A percentile compares a stretch with the other conserved stretches of the same genome.
These are phyloP conservation scores for Pomatorhinus ruficollis DNA, from an alignment of 2,113 vertebrate species.

Conservation along the genomic window DNA sequence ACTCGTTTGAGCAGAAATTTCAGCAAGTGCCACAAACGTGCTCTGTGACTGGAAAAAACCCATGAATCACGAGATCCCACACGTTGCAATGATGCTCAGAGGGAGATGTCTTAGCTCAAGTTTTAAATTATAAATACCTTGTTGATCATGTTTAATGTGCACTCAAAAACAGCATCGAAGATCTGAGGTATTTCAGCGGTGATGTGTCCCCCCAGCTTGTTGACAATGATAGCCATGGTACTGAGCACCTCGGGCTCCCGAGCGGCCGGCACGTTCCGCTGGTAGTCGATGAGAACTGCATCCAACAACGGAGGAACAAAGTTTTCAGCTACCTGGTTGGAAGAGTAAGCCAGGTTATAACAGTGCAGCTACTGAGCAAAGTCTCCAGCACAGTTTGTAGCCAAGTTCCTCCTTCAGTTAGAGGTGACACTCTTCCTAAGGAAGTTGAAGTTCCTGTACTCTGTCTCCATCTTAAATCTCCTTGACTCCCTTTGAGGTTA, in stretches of 20 bases:
- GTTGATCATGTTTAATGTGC: conserved; percentile 99
- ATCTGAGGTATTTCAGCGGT: conserved; percentile 98
- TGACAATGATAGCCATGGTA: conserved; percentile 99
- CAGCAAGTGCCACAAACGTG: neutral
- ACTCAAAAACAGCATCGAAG: conserved; percentile 98
- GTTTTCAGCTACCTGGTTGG: conserved; percentile 92
- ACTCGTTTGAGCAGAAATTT: accelerated
- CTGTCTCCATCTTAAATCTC: neutral
- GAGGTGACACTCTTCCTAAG: neutral
- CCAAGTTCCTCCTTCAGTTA: neutral
- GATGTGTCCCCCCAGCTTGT: conserved; percentile 97
- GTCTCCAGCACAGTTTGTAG: neutral
- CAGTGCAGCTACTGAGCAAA: neutral
- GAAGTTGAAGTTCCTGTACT: neutral
- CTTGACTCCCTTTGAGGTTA: neutral
- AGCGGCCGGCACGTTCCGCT: conserved; percentile 96
- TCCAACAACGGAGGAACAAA: conserved; percentile 97
- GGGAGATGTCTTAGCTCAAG: neutral
- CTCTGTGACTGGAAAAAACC: neutral
- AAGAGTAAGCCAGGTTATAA: neutral
- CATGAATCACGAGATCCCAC: neutral
- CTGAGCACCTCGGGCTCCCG: conserved; percentile 98
- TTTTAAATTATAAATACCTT: conserved; percentile 77
- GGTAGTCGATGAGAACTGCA: conserved; percentile 98
- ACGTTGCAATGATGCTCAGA: accelerated